A percentile compares a stretch with the other conserved stretches of the same genome.
These are phyloP conservation scores for Pocillopora damicornis DNA, from an alignment of 64 coral and sea anemone genomes.

Conservation along the genomic window DNA sequence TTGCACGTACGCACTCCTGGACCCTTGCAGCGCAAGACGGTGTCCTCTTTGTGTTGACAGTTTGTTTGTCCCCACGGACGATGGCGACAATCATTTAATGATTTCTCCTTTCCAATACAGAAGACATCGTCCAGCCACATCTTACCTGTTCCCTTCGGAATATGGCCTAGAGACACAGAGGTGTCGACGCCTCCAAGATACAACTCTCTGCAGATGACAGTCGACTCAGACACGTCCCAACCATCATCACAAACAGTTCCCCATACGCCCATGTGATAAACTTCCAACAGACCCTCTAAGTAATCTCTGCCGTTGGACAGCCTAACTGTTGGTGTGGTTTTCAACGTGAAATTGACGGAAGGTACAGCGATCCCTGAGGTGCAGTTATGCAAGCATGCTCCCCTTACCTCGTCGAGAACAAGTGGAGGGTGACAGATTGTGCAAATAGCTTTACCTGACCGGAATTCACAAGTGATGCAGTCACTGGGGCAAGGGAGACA, in stretches of 20 bases:
- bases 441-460: neutral
- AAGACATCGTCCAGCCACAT: conserved; percentile 66
- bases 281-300: conserved; percentile 71
- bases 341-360: neutral
- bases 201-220: conserved; percentile 68
- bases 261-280: conserved; percentile 74
- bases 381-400: conserved; percentile 48
- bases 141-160: conserved; percentile 48
- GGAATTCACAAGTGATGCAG: conserved; percentile 47
- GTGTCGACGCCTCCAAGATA: conserved; percentile 19
- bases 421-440: conserved; percentile 40
- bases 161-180: neutral
- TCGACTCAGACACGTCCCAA: conserved; percentile 49
- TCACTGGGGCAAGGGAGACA: conserved; percentile 56
- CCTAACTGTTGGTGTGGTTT: conserved; percentile 6
- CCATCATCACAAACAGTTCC: conserved; percentile 89
- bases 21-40: conserved; percentile 49
- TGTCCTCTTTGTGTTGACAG: conserved; percentile 61
- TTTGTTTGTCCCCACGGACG: conserved; percentile 54
- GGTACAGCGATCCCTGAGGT: conserved; percentile 42
- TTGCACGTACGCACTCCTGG: conserved; percentile 33
- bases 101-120: conserved; percentile 17
- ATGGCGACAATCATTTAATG: conserved; percentile 46
- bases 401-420: neutral
- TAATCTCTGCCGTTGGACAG: conserved; percentile 72